Base-by-base conservation (phyloP, 1,140 invertebrate species). In the Eciton burchellii region DNA sequence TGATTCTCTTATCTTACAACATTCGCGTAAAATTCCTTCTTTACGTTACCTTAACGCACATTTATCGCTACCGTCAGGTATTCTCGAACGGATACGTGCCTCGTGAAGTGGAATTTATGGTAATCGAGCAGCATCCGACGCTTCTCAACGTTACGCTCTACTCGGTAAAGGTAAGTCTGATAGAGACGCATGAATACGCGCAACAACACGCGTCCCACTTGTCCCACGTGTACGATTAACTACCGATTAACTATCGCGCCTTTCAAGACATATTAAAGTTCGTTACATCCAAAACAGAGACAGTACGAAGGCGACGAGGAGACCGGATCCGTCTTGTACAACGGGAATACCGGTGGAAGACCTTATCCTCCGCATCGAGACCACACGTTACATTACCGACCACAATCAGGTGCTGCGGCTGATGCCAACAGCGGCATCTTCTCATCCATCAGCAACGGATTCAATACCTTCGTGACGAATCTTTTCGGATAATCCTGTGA, bases 61-160 rank as follows among this genome's bases (percentile, higher is more conserved):
- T 71, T 0, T 63, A 62, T 84, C 91, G 72, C 73, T 3, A 35
- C 89, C 54, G 87, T 47, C 84, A 98, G 97, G 96, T 97, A 43
- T 97, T 97, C 90, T 97, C 97, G 29, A 97, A 98, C 87, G 97
- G 97, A 35, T 98, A 96, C 90, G 94, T 96, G 54, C 97, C 97
- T 0, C 95, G 96, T 83, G 97, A 98, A 92, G 94, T 97, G 41
- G 97, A 98, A 90, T 98, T 98, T 91, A 96, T 97, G 91, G 97
- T 98, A 4, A 96, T 97, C n/a, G 97, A 98, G 47, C 95, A 96
- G 86, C 97, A 97, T 93, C 97, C 97, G 9, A 98, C 97, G 2
- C 93, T 97, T 54, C 94, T 98, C 45, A 98, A 98, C 93, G 95
- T 98, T 21, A 98, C 97, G 6, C 92, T 98, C 83, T 95, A 96